Evolutionary conservation across 1,140 invertebrate genomes (phyloP).

Genomic region (Cataglyphis hispanica): DNA sequence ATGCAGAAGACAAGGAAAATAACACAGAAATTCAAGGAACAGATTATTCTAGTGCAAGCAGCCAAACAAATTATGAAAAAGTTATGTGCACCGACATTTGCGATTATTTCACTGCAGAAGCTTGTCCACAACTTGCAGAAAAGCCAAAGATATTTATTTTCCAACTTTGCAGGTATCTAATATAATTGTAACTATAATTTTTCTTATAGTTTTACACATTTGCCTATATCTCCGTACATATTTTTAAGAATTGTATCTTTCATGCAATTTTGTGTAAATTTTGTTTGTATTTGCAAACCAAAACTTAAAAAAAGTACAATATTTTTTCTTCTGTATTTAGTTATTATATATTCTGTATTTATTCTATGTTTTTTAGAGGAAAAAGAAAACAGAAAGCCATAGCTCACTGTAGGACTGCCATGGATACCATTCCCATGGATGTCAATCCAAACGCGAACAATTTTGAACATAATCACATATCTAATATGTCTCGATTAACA

Average conservation of each 20-base stretch:
- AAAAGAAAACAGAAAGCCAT: slow-evolving; percentile 56
- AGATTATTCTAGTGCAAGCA: slow-evolving; percentile 66
- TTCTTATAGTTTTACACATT: background rate
- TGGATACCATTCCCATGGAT: slow-evolving; percentile 41
- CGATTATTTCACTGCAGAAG: slow-evolving; percentile 88
- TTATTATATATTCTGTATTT: slow-evolving; percentile 15
- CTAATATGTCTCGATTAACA: background rate
- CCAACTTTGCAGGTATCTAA: slow-evolving; percentile 90
- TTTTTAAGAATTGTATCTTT: too few relatives aligned
- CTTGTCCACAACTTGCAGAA: slow-evolving; percentile 87
- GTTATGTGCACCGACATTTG: slow-evolving; percentile 85
- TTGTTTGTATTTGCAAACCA: background rate
- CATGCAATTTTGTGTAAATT: too few relatives aligned
- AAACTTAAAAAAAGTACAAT: too few relatives aligned
- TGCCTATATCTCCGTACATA: too few relatives aligned
- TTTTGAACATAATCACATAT: background rate
- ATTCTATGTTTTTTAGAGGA: slow-evolving; percentile 45
- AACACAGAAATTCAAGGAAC: slow-evolving; percentile 78
- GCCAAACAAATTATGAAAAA: slow-evolving; percentile 65
- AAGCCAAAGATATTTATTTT: slow-evolving; percentile 94
- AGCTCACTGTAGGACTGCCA: slow-evolving; percentile 50
- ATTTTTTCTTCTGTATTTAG: background rate
- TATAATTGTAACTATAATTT: background rate
- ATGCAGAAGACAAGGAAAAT: slow-evolving; percentile 69
- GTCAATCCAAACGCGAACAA: background rate